Conservation (phyloP, 2,113 vertebrate genomes). For the Lophotis ruficrista region DNA sequence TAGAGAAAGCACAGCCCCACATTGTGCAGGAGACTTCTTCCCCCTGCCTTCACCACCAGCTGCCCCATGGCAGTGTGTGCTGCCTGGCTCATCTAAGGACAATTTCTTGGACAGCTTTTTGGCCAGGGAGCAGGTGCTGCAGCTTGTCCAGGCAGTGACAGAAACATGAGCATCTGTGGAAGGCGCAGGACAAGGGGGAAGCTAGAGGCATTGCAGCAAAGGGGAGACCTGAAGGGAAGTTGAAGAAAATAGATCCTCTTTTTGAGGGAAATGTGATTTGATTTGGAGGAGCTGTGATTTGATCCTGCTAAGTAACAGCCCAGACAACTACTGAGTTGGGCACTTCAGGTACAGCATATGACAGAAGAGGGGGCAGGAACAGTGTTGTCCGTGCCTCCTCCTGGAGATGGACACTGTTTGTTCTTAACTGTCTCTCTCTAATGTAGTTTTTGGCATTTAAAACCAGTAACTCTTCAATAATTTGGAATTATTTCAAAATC, state of each 20-base stretch:
- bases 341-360: neutral
- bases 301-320: neutral
- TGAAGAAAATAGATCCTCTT: neutral
- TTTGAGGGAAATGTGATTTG: neutral
- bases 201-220: neutral
- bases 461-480: neutral
- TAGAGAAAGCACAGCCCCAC: neutral
- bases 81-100: neutral
- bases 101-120: neutral
- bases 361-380: neutral
- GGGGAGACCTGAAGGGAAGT: neutral
- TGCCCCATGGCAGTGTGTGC: accelerated
- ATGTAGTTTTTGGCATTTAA: neutral
- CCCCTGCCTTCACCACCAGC: neutral
- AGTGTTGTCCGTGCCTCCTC: neutral
- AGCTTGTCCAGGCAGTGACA: neutral
- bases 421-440: neutral
- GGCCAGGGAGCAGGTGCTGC: neutral
- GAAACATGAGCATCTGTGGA: neutral
- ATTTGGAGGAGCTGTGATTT: neutral
- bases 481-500: neutral
- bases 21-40: too few relatives aligned
- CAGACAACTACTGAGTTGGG: neutral
- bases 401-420: neutral
- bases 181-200: neutral